These are phyloP conservation scores for Microtus montanus DNA, from an alignment of 2,113 vertebrate genomes.

Conservation along the genomic window DNA sequence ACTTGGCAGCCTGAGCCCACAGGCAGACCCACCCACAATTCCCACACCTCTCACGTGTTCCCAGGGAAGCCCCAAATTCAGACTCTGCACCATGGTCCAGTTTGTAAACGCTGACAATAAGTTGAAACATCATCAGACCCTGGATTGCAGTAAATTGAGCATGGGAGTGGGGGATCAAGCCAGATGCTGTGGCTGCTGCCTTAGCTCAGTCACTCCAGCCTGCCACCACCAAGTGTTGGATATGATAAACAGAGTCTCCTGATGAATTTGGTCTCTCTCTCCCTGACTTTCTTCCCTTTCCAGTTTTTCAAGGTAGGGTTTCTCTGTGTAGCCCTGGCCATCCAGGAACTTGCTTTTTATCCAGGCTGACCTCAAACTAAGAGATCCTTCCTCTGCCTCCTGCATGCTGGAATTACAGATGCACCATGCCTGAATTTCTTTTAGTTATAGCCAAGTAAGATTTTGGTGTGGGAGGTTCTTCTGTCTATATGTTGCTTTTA, in stretches of 20 bases:
- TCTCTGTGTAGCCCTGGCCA: not conserved
- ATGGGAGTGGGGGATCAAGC: accelerated
- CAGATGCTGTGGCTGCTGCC: not conserved
- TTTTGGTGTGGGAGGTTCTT: too few species aligned
- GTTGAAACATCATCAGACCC: not conserved
- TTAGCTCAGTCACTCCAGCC: not conserved
- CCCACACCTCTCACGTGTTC: not conserved
- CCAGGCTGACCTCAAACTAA: not conserved
- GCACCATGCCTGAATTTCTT: not conserved
- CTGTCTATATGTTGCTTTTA: too few species aligned
- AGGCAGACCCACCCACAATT: not conserved
- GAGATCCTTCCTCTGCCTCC: not conserved
- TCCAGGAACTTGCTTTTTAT: not conserved
- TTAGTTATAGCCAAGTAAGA: not conserved
- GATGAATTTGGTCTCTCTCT: not conserved
- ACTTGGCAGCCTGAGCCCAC: not conserved
- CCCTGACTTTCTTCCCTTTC: not conserved
- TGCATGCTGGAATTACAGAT: not conserved
- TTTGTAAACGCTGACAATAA: not conserved
- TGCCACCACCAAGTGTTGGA: accelerated
- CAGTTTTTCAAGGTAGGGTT: not conserved
- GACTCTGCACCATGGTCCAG: not conserved
- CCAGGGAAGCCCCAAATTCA: not conserved
- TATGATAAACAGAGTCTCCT: not conserved
- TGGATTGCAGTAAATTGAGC: not conserved